Evolutionary conservation across 2,113 vertebrate species (phyloP), one percentile per base, ranked within the genome.

Genomic region (Dipodomys spectabilis): DNA sequence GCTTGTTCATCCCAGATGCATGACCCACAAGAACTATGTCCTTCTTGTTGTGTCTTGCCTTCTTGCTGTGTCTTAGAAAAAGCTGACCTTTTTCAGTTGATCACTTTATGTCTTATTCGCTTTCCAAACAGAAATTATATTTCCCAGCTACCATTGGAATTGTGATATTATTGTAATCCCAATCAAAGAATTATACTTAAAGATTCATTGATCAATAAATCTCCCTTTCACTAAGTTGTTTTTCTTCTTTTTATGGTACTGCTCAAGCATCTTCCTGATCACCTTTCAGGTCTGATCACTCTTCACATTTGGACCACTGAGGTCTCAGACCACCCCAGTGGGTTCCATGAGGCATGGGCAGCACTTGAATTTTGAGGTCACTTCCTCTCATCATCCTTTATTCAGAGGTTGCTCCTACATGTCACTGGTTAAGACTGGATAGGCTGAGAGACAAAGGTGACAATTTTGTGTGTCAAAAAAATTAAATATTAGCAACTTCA

Each of bases 51-150:
- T 35, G 44, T 19, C 35, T 28, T 85, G 62, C 23, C 20, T 5
- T 67, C 15, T 35, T 72, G 71, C 10, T 22, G 3, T 35, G 44
- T 23, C 30, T 28, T 85, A 16, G 60, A 82, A 82, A 73, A 91
- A 20, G 80, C 35, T 85, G 16, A 32, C 22, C 78, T 78, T n/a
- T 23, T 84, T 93, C n/a, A 82, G 3, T 82, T 82, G 19, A 53
- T 30, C 69, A 87, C 30, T 6, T 81, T 90, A 25, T 62, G 2
- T 88, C 79, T 93, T 77, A 7, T 32, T 62, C 39, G 69, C 7
- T 74, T 95, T 79, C 23, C 83, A 86, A 35, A 78, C 68, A 74
- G 22, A 88, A 92, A 87, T 87, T 20, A 35, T 65, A 81, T 57
- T 77, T 82, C 64, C 12, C 12, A 68, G 4, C n/a, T 77, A 2